Evolutionary conservation across 2,888 invertebrate species (phyloP), one percentile per base, ranked within the genome.

Genomic region (Drosophila testacea): DNA sequence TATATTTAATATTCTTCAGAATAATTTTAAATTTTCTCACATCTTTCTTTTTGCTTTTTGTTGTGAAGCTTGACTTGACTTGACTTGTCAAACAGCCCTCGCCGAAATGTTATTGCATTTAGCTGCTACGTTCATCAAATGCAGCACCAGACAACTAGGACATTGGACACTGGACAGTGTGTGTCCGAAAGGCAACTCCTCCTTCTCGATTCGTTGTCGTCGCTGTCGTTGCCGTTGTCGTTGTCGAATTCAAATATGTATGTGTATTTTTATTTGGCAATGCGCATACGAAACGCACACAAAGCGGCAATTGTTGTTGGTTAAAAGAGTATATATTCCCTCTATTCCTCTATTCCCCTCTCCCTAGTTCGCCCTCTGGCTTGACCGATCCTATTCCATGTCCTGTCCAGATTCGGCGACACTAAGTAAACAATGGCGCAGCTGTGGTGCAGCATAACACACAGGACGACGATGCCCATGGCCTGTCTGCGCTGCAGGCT

Each of bases 351-450:
- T 6, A 22, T 6, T 5, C 7, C 30, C 30, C 30, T 6, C 30
- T 9, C 6, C 9, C 7, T 41, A 60, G 56, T 69, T 54, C 30
- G 4, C 30, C 32, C 6, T 32, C 32, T 41, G 62, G 56, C 73
- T 54, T 41, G 61, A 47, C 47, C 54, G 55, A 50, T 42, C 52
- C 54, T 32, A 69, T 64, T 22, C 64, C 60, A 65, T 65, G 64
- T 50, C 34, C 68, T 71, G 72, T 42, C 67, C 83, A 80, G 83
- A 88, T 83, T 88, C 83, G 65, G 81, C 86, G 83, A 83, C 86
- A 83, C 83, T 86, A 83, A 88, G 83, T 83, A 88, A 83, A 83
- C 88, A 83, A 62, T 66, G 73, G 69, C 68, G 73, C 88, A 83
- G 83, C 83, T 83, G 88, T 78, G 86, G 75, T 79, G 65, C 65